Evolutionary conservation across 2,888 invertebrate species (phyloP), one percentile per base, ranked within the genome.

Genomic region (Cheilosia vulpina): DNA sequence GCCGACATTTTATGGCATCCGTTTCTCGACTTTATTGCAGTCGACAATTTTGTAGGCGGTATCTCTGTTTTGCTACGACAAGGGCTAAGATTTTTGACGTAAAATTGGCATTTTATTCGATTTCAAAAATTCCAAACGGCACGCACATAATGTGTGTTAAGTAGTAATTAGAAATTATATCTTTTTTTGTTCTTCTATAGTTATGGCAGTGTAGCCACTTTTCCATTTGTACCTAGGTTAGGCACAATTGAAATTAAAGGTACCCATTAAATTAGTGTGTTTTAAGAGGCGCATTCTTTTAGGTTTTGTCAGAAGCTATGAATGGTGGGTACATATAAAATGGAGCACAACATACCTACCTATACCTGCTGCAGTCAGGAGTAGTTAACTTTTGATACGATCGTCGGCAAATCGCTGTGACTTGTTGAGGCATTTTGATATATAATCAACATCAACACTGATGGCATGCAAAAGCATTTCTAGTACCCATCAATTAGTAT

Each of bases 11-110:
- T 75, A 75, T 58, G 65, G 65, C 57, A 66, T 75, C 57, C 65
- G 65, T 47, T 75, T 66, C 31, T 65, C 57, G 65, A 75, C 66
- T 75, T 75, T 75, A 75, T 75, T 75, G 75, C 57, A 75, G 75
- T 58, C 47, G 57, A 66, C 75, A 75, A 75, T 6, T 75, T 75
- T 73, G 31, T 9, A 31, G 31, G 27, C 6, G 27, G 31, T 31
- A 58, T 66, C 58, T 75, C 65, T 75, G 41, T 58, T 75, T 75
- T 58, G 58, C 65, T 50, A 75, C 31, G 65, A 11, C 65, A 1
- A 1, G 57, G 75, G 58, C 58, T 66, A 75, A 58, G 24, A 66
- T 75, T 75, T 75, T 55, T 66, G 52, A 65, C 50, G 65, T 31
- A 58, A 50, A 75, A 41, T 65, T 45, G 17, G 34, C 45, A 13